Conservation (phyloP, 2,888 invertebrate species). For the Apocheima hispidaria region DNA sequence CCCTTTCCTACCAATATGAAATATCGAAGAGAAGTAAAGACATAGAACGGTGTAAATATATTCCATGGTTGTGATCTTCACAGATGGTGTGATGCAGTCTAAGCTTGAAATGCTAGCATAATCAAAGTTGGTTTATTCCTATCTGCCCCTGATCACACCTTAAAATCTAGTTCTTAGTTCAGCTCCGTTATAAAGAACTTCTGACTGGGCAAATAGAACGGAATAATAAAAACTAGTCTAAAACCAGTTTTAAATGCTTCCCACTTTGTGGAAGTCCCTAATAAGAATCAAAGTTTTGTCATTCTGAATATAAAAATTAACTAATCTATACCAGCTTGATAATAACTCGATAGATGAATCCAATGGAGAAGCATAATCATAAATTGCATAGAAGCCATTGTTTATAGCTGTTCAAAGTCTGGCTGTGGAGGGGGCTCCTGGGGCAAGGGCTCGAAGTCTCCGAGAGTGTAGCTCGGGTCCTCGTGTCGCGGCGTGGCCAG, state of each 20-base stretch:
- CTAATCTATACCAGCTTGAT: background rate
- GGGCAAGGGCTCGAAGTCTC: slow-evolving; percentile 81
- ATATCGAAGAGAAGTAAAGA: background rate
- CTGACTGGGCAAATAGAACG: background rate
- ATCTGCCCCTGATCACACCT: no score
- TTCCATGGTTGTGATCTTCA: background rate
- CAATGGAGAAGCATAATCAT: background rate
- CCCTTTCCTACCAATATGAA: background rate
- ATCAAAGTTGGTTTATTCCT: background rate
- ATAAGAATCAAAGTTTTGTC: background rate
- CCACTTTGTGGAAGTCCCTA: background rate
- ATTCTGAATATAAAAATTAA: background rate
- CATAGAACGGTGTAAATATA: background rate
- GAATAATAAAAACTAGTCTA: background rate
- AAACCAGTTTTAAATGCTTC: background rate
- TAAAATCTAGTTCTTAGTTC: no score
- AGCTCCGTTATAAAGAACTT: no score
- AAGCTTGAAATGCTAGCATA: background rate
- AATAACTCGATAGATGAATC: background rate
- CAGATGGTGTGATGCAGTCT: background rate
- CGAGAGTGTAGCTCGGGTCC: slow-evolving; percentile 77
- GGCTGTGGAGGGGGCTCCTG: slow-evolving; percentile 83
- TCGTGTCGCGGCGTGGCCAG: slow-evolving; percentile 82
- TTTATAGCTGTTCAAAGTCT: slow-evolving; percentile 81
- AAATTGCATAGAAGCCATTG: slow-evolving; percentile 5